phyloP scores from a whole-genome alignment of 2,888 invertebrate species.

The Latheticus oryzae region DNA sequence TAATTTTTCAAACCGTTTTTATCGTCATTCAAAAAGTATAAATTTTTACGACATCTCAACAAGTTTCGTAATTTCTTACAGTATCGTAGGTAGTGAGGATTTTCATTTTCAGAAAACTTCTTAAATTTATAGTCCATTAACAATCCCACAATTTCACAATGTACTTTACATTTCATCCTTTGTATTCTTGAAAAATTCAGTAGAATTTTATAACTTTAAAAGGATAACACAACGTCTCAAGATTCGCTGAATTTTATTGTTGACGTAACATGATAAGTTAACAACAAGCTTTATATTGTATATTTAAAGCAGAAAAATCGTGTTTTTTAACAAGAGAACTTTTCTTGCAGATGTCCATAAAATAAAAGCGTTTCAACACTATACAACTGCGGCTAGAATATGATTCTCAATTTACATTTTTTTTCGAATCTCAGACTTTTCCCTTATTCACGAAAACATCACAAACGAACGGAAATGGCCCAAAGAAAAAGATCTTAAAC shows the following conservation, averaged over 20 bases:
- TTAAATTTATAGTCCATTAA: slow-evolving; percentile 29
- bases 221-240: slow-evolving; percentile 16
- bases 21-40: slow-evolving; percentile 18
- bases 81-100: slow-evolving; percentile 13
- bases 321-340: too few species aligned
- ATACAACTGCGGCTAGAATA: slow-evolving; percentile 8
- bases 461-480: slow-evolving; percentile 14
- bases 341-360: too few species aligned
- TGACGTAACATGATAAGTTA: slow-evolving; percentile 30
- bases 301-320: slow-evolving; percentile 17
- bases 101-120: slow-evolving; percentile 21
- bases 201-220: slow-evolving; percentile 22
- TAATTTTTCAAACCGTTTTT: too few species aligned
- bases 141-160: slow-evolving; percentile 23
- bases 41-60: slow-evolving; percentile 18
- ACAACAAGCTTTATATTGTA: slow-evolving; percentile 27
- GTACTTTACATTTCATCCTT: slow-evolving; percentile 29
- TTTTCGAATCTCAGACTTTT: slow-evolving; percentile 1
- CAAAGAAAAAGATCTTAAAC: slow-evolving; percentile 1
- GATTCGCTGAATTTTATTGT: slow-evolving; percentile 26
- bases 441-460: slow-evolving; percentile 27
- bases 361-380: slow-evolving; percentile 15
- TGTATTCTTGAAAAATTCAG: slow-evolving; percentile 26
- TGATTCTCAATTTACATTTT: slow-evolving; percentile 7
- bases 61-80: slow-evolving; percentile 21